These are phyloP conservation scores for Trinorchestia longiramus DNA, from an alignment of 1,140 invertebrate genomes.

Conservation along the genomic window DNA sequence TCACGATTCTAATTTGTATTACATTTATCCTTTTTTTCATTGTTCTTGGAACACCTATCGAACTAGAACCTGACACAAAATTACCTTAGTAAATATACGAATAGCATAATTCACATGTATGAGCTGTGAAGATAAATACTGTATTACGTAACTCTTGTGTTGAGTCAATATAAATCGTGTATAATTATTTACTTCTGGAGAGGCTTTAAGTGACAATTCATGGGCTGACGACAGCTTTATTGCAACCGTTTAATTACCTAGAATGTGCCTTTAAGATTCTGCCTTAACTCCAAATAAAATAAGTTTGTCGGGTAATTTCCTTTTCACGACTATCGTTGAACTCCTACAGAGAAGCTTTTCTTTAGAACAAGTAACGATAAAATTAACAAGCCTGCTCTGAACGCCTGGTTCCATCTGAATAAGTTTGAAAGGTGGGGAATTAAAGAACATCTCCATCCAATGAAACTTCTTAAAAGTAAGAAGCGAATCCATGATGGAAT, in stretches of 20 bases:
- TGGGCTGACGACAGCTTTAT: background rate
- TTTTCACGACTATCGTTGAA: background rate
- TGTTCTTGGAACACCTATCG: too few species aligned
- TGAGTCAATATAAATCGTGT: too few species aligned
- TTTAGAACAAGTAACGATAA: background rate
- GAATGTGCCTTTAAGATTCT: background rate
- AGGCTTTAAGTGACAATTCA: too few species aligned
- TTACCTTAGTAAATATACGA: too few species aligned
- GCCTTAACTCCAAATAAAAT: background rate
- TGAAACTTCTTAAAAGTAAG: background rate
- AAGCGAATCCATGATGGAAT: background rate
- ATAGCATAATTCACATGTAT: too few species aligned
- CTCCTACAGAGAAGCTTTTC: background rate
- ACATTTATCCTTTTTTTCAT: too few species aligned
- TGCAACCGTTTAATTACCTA: background rate
- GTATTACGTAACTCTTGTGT: too few species aligned
- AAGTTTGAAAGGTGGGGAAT: background rate
- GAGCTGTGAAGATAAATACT: too few species aligned
- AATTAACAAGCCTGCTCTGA: background rate
- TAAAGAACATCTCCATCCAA: background rate
- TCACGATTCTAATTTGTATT: too few species aligned
- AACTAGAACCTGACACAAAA: too few species aligned
- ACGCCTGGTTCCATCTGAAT: background rate
- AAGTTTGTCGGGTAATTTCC: background rate
- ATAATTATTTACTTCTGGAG: too few species aligned